These are phyloP conservation scores for Crocuta crocuta DNA, from an alignment of 2,113 vertebrate species.

Conservation along the genomic window DNA sequence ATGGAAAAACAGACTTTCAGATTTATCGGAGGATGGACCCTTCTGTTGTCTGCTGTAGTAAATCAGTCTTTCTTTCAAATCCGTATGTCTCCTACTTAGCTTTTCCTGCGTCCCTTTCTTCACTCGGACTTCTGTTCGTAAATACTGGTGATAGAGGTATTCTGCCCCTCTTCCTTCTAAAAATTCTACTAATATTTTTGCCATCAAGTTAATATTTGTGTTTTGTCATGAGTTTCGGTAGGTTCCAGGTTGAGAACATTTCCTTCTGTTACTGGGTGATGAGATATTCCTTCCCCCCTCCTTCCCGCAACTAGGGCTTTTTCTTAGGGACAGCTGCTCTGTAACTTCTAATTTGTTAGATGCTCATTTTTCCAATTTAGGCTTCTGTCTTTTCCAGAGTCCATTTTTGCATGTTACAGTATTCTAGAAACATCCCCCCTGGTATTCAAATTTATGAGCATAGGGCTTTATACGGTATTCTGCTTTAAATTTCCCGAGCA, in stretches of 20 bases:
- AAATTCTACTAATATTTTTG: background rate
- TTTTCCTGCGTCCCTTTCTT: background rate
- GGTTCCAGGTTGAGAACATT: background rate
- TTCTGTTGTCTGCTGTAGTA: background rate
- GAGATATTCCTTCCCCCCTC: fast-evolving
- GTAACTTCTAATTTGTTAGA: background rate
- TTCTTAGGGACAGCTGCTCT: background rate
- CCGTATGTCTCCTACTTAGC: fast-evolving
- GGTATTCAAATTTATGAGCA: background rate
- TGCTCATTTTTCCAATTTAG: background rate
- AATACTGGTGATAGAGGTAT: background rate
- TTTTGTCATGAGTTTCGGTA: background rate
- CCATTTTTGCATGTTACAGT: background rate
- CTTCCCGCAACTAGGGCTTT: fast-evolving
- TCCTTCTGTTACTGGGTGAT: background rate
- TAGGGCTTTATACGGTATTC: no score
- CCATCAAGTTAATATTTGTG: background rate
- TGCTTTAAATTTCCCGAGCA: background rate
- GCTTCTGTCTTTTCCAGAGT: background rate
- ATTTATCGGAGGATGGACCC: background rate
- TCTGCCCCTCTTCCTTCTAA: background rate
- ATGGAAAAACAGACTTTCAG: background rate
- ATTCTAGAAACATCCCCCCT: background rate
- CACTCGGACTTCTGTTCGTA: background rate
- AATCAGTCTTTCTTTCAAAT: background rate